phyloP scores from a whole-genome alignment of 2,888 invertebrate species.

The Zonitis immaculata region DNA sequence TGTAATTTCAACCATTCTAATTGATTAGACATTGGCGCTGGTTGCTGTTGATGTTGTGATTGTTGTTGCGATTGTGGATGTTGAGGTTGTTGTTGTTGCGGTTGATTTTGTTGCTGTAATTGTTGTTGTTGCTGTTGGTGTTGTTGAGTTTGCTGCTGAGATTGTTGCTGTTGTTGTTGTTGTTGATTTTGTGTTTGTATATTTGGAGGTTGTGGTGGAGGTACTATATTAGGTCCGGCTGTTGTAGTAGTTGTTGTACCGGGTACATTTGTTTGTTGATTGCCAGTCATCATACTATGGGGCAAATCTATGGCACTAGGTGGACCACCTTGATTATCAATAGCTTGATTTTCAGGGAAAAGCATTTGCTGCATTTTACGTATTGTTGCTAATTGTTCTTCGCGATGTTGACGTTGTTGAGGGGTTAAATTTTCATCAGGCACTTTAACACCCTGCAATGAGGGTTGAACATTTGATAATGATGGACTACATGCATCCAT shows the following conservation, averaged over 20 bases:
- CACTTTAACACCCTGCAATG: constrained; percentile 75
- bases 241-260: constrained; percentile 13
- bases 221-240: constrained; percentile 10
- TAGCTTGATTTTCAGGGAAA: constrained; percentile 69
- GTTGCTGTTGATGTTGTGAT: constrained; percentile 9
- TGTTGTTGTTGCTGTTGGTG: background rate
- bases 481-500: constrained; percentile 54
- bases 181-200: constrained; percentile 3
- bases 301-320: constrained; percentile 19
- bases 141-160: background rate
- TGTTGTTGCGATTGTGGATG: constrained; percentile 2
- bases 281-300: constrained; percentile 25
- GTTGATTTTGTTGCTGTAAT: constrained; percentile 9
- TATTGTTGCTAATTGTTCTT: constrained; percentile 87
- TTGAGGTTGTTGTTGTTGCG: background rate
- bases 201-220: constrained; percentile 8
- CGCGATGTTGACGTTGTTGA: constrained; percentile 89
- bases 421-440: constrained; percentile 96
- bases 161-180: background rate
- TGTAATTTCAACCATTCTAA: constrained; percentile 91
- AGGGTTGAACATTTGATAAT: constrained; percentile 54
- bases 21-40: constrained; percentile 55
- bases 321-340: constrained; percentile 35
- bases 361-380: constrained; percentile 90
- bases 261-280: constrained; percentile 19